Evolutionary conservation across 2,113 vertebrate species (phyloP), one percentile per base, ranked within the genome.

Genomic region (Indicator maculatus): DNA sequence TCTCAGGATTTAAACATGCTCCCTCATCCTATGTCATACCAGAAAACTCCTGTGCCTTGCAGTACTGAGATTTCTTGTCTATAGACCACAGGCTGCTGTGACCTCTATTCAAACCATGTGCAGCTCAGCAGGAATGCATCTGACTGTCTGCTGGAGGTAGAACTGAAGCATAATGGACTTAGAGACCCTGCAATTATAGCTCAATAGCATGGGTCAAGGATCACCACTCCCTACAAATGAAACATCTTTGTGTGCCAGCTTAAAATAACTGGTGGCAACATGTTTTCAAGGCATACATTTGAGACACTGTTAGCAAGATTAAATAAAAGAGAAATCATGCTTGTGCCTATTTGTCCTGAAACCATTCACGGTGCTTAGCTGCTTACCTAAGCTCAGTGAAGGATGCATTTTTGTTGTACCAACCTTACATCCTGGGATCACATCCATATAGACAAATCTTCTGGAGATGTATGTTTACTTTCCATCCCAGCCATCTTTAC

Each of bases 51-150:
- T 11, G 27, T 81, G 38, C 41, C 41, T 76, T 31, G 16, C 20
- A n/a, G 52, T 30, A 16, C 65, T 26, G 28, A 31, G 14, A 28
- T 63, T 47, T 73, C 55, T 19, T 60, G 24, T n/a, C 39, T 53
- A 6, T 28, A 64, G 80, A 27, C 16, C 26, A 36, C 4, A 36
- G 30, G 30, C 63, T 58, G 30, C 70, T 30, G 24, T 55, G 47
- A 24, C 33, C 64, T 16, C 39, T 65, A 17, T 15, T 72, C 44
- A 56, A 60, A 56, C 38, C 41, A 26, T 0, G 0, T 39, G 36
- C 61, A 69, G 33, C 71, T 75, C 38, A 73, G 9, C 5, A 1
- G 33, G 63, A 44, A 28, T 28, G 23, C 23, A 16, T 28, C 38
- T 52, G 30, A 9, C 23, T 44, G 14, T 15, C 72, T 64, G 69